Evolutionary conservation across 2,797 vertebrate species (phyloP).

Genomic region (Sparidentex hasta): DNA sequence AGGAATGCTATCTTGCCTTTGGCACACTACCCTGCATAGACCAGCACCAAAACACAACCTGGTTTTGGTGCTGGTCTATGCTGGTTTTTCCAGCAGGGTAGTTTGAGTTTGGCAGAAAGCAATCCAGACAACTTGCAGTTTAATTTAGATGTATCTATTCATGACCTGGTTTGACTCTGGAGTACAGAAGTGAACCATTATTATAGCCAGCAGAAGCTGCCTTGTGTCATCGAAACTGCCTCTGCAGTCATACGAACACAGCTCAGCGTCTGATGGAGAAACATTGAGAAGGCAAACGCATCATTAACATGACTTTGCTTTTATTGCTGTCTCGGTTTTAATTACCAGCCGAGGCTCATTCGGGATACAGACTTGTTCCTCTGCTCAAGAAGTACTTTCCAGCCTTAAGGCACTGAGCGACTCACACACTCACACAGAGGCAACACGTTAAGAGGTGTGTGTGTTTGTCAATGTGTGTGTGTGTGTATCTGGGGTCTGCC

Average conservation of each 20-base stretch:
- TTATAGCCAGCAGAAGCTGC: background rate
- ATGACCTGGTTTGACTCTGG: background rate
- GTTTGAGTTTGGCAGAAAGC: too few relatives aligned
- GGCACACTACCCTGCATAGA: too few relatives aligned
- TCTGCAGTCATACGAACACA: background rate
- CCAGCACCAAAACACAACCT: too few relatives aligned
- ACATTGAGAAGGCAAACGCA: background rate
- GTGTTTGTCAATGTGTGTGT: background rate
- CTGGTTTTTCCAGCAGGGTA: too few relatives aligned
- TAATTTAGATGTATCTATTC: background rate
- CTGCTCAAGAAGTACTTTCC: background rate
- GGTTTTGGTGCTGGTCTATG: too few relatives aligned
- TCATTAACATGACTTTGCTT: constrained; percentile 33
- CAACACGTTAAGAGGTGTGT: background rate
- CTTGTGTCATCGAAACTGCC: background rate
- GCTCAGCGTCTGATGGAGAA: constrained; percentile 4
- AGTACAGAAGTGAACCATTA: background rate
- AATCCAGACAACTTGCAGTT: too few relatives aligned
- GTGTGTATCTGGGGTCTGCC: background rate
- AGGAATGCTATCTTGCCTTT: too few relatives aligned
- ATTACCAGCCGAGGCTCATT: constrained; percentile 34
- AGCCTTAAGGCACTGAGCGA: background rate
- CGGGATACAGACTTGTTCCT: constrained; percentile 12
- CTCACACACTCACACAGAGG: background rate
- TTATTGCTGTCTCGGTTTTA: constrained; percentile 34